Evolutionary conservation across 2,888 invertebrate species (phyloP).

Genomic region (Ceraclea dissimilis): DNA sequence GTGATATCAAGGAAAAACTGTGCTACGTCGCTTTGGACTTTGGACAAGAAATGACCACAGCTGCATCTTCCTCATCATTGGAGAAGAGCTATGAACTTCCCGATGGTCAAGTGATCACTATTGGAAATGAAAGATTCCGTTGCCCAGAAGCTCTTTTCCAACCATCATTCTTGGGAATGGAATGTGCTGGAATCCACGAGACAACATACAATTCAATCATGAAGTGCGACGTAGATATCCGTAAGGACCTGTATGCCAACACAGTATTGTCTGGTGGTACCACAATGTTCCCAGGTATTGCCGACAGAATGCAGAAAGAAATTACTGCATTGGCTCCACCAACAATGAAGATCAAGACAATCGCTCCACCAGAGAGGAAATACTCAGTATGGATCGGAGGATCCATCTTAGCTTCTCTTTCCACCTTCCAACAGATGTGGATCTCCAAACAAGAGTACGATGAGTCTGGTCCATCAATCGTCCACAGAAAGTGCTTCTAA

Average conservation of each 20-base stretch:
- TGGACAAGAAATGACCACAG: constrained; percentile 82
- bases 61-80: constrained; percentile 51
- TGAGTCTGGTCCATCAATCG: constrained; percentile 92
- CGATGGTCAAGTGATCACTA: constrained; percentile 51
- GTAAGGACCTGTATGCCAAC: constrained; percentile 81
- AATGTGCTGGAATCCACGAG: constrained; percentile 69
- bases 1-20: constrained; percentile 90
- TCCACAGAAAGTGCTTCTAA: constrained; percentile 98
- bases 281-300: constrained; percentile 66
- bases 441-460: constrained; percentile 96
- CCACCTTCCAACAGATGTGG: constrained; percentile 36
- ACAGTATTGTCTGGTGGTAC: constrained; percentile 78
- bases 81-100: constrained; percentile 41
- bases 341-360: constrained; percentile 73
- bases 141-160: constrained; percentile 70
- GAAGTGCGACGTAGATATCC: constrained; percentile 67
- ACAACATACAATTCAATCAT: constrained; percentile 56
- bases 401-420: constrained; percentile 5
- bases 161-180: constrained; percentile 64
- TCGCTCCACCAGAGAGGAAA: constrained; percentile 48
- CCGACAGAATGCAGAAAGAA: constrained; percentile 7
- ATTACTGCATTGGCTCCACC: constrained; percentile 59
- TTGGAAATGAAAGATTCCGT: constrained; percentile 66
- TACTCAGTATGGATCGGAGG: constrained; percentile 41
- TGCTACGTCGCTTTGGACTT: constrained; percentile 88